A percentile compares a stretch with the other conserved stretches of the same genome.
Conservation (phyloP, 2,113 vertebrate species). For the Melanocharis versteri region DNA sequence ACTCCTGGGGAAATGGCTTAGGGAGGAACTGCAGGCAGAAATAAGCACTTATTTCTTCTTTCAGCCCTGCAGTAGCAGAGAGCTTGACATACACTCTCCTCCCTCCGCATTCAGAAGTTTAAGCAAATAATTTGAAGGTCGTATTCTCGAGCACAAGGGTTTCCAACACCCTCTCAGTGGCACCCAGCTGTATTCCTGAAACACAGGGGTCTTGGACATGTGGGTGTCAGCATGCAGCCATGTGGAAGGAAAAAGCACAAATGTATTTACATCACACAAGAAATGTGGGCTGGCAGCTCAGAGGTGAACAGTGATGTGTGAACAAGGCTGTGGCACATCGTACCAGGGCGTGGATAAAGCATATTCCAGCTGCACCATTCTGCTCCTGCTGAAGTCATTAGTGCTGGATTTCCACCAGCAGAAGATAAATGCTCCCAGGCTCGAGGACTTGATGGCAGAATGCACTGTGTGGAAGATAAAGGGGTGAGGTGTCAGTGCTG, state of each 20-base stretch:
- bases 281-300: not conserved
- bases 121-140: not conserved
- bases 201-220: accelerated
- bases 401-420: not conserved
- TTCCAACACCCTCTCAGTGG: not conserved
- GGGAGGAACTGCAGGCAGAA: not conserved
- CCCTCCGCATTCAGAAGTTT: not conserved
- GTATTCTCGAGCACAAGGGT: not conserved
- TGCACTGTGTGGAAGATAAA: not conserved
- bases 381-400: not conserved
- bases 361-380: accelerated
- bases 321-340: accelerated
- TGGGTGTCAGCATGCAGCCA: not conserved
- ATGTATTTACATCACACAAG: accelerated
- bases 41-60: not conserved
- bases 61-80: not conserved
- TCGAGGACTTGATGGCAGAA: not conserved
- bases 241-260: not conserved
- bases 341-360: accelerated
- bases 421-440: not conserved
- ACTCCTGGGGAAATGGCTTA: not conserved
- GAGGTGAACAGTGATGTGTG: accelerated
- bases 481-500: not conserved
- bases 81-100: not conserved
- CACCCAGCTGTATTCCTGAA: not conserved